A percentile compares a stretch with the other conserved stretches of the same genome.
These are phyloP conservation scores for Drosophila formosana DNA, from an alignment of 2,888 invertebrate genomes.

Conservation along the genomic window DNA sequence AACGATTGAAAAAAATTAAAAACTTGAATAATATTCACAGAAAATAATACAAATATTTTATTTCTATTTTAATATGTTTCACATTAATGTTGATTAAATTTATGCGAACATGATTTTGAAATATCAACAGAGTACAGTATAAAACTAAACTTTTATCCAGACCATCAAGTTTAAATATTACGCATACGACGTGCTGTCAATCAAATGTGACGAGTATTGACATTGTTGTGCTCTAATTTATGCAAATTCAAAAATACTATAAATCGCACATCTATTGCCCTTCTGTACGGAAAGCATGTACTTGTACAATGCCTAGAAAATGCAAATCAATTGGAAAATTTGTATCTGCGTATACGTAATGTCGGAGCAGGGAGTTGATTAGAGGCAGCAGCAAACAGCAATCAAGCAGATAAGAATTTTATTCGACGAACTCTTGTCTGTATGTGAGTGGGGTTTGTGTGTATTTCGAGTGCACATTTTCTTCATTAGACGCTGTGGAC, in stretches of 20 bases:
- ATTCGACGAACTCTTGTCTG: background rate
- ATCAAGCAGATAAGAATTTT: slow-evolving; percentile 12
- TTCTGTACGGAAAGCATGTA: slow-evolving; percentile 31
- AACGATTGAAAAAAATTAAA: too few species aligned
- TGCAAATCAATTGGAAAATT: slow-evolving; percentile 65
- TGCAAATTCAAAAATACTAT: slow-evolving; percentile 60
- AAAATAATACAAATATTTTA: too few species aligned
- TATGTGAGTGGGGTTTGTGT: slow-evolving; percentile 1
- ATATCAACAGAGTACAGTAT: background rate
- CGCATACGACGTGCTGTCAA: slow-evolving; percentile 40
- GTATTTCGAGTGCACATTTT: slow-evolving; percentile 32
- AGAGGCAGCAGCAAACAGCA: slow-evolving; percentile 16
- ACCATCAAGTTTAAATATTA: slow-evolving; percentile 33
- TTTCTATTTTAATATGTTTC: too few species aligned
- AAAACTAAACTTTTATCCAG: background rate
- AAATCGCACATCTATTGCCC: slow-evolving; percentile 41
- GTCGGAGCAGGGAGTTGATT: slow-evolving; percentile 50
- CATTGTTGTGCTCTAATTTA: slow-evolving; percentile 51
- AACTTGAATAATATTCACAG: too few species aligned
- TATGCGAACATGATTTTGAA: too few species aligned
- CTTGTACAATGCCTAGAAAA: slow-evolving; percentile 39
- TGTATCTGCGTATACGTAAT: slow-evolving; percentile 53
- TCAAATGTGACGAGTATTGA: slow-evolving; percentile 35
- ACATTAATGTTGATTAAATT: too few species aligned
- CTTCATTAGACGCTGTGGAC: slow-evolving; percentile 43